Conservation (phyloP, 2,797 vertebrate species). For the Columba guinea region DNA sequence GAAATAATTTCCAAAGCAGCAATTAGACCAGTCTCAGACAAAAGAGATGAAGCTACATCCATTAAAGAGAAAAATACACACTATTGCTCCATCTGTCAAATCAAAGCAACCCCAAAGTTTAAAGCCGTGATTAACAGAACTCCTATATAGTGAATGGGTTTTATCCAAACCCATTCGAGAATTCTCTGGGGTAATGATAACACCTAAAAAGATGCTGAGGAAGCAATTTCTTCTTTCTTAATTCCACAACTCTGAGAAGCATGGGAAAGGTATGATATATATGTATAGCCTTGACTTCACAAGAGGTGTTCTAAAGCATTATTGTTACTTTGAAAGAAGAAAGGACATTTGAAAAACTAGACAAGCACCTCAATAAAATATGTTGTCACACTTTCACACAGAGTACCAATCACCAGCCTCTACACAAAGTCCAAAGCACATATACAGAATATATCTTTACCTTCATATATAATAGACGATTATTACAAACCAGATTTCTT, state of each 20-base stretch:
- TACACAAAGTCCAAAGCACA: not conserved
- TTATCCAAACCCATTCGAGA: not conserved
- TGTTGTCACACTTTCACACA: not conserved
- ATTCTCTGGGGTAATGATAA: not conserved
- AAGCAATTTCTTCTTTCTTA: not conserved
- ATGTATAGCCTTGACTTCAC: not conserved
- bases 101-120: conserved; percentile 12
- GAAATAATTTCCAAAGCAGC: not conserved
- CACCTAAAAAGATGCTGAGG: not conserved
- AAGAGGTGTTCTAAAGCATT: not conserved
- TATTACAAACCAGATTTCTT: not conserved
- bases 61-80: not conserved
- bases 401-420: not conserved
- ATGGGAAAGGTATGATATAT: not conserved
- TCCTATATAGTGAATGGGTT: not conserved
- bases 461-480: not conserved
- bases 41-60: not conserved
- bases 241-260: not conserved
- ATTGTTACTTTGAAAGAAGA: not conserved
- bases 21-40: not conserved
- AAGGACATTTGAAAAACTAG: not conserved
- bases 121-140: not conserved
- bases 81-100: not conserved
- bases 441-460: not conserved
- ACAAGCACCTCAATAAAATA: not conserved